Evolutionary conservation across 1,140 invertebrate genomes (phyloP).

Genomic region (Oreohelix idahoensis): DNA sequence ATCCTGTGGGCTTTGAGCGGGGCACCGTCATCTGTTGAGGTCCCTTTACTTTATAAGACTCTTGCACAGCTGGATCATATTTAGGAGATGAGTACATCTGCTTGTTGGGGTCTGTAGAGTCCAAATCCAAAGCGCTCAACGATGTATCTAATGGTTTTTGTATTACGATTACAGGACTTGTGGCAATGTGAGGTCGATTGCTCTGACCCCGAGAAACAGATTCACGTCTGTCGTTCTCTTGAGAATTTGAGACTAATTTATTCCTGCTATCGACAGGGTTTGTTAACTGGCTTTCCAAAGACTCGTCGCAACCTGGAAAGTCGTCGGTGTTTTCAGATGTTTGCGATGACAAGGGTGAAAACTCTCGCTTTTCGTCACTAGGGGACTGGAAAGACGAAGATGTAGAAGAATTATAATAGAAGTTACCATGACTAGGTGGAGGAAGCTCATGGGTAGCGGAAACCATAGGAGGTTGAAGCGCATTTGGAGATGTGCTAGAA

Average conservation of each 20-base stretch:
- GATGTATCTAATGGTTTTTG: not conserved
- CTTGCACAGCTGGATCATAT: not conserved
- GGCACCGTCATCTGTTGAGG: not conserved
- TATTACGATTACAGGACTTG: not conserved
- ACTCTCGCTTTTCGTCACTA: slow-evolving; percentile 13
- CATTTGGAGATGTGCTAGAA: not conserved
- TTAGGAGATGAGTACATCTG: not conserved
- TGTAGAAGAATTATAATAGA: slow-evolving; percentile 1
- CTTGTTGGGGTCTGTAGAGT: not conserved
- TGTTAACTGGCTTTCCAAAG: not conserved
- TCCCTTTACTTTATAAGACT: not conserved
- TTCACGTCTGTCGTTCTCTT: not conserved
- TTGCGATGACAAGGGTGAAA: slow-evolving; percentile 1
- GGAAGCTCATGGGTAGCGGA: not conserved
- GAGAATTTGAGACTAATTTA: not conserved
- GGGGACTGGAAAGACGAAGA: not conserved
- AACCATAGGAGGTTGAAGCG: not conserved
- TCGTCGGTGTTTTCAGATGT: slow-evolving; percentile 21
- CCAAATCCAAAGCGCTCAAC: not conserved
- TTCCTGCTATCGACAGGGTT: not conserved
- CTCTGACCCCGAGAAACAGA: not conserved
- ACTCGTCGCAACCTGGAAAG: not conserved
- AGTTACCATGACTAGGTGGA: not conserved
- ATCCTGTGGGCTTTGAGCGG: not conserved
- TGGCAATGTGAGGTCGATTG: not conserved